Conservation (phyloP, 2,888 invertebrate species). For the Drosophila lutescens region DNA sequence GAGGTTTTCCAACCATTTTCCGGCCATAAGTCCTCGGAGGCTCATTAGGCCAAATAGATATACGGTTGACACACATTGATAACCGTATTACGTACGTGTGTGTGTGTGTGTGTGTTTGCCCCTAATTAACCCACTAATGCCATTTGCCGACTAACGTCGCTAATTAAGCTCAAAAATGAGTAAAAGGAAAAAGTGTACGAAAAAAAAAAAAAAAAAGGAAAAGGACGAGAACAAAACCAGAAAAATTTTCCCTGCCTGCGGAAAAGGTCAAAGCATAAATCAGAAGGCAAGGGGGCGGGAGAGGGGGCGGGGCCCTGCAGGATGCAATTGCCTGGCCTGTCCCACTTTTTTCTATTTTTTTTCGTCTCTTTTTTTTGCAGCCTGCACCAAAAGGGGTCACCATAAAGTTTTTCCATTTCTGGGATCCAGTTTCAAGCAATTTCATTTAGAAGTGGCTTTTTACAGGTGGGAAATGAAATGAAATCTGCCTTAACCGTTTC, state of each 20-base stretch:
- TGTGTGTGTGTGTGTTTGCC: conserved; percentile 15
- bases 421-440: conserved; percentile 29
- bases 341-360: conserved; percentile 55
- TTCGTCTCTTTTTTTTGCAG: conserved; percentile 10
- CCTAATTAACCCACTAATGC: conserved; percentile 77
- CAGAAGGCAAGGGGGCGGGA: conserved; percentile 32
- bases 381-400: conserved; percentile 37
- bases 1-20: conserved; percentile 1
- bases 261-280: conserved; percentile 78
- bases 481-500: conserved; percentile 21
- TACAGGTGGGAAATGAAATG: conserved; percentile 43
- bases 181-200: conserved; percentile 36
- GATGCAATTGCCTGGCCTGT: conserved; percentile 68
- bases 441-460: conserved; percentile 43
- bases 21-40: conserved; percentile 27
- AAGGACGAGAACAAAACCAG: conserved; percentile 17
- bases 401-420: conserved; percentile 44
- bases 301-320: conserved; percentile 23
- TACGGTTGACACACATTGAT: conserved; percentile 44
- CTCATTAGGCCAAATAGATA: conserved; percentile 38
- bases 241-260: conserved; percentile 56
- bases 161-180: conserved; percentile 73
- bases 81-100: conserved; percentile 7
- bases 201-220: conserved; percentile 6
- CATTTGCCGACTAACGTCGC: conserved; percentile 68